phyloP scores from a whole-genome alignment of 1,140 invertebrate genomes.

The Asbolus verrucosus region DNA sequence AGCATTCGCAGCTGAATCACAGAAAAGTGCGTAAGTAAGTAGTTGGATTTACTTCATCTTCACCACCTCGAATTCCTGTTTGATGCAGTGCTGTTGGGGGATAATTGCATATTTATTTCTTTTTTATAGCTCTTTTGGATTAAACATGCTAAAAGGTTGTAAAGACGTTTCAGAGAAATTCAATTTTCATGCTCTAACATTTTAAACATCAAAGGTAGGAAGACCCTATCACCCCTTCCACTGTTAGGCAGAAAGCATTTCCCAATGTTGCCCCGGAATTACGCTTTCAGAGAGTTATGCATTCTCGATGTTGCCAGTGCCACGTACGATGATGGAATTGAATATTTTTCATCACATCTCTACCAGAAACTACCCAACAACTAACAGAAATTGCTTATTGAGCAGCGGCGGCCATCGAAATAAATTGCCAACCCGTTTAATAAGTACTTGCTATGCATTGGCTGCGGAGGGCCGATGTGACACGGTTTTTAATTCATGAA shows the following conservation, averaged over 20 bases:
- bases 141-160: slow-evolving; percentile 60
- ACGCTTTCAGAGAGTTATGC: slow-evolving; percentile 57
- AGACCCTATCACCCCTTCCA: slow-evolving; percentile 55
- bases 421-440: not conserved
- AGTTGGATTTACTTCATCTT: too few species aligned
- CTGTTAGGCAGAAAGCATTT: slow-evolving; percentile 32
- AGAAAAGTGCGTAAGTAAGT: not conserved
- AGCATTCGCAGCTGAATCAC: slow-evolving; percentile 14
- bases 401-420: not conserved
- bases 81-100: slow-evolving; percentile 44
- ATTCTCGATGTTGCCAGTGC: slow-evolving; percentile 57
- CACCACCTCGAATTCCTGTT: slow-evolving; percentile 12
- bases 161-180: slow-evolving; percentile 58
- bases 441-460: too few species aligned
- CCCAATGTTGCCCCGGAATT: slow-evolving; percentile 50
- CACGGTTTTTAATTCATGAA: too few species aligned
- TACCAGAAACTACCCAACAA: slow-evolving; percentile 36
- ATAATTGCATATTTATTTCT: slow-evolving; percentile 61
- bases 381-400: slow-evolving; percentile 39
- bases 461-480: too few species aligned
- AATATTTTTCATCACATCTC: slow-evolving; percentile 52
- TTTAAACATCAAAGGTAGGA: slow-evolving; percentile 60
- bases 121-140: slow-evolving; percentile 57
- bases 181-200: slow-evolving; percentile 60
- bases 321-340: slow-evolving; percentile 53